Conservation (phyloP, 2,888 invertebrate species). For the Julus scanicus region DNA sequence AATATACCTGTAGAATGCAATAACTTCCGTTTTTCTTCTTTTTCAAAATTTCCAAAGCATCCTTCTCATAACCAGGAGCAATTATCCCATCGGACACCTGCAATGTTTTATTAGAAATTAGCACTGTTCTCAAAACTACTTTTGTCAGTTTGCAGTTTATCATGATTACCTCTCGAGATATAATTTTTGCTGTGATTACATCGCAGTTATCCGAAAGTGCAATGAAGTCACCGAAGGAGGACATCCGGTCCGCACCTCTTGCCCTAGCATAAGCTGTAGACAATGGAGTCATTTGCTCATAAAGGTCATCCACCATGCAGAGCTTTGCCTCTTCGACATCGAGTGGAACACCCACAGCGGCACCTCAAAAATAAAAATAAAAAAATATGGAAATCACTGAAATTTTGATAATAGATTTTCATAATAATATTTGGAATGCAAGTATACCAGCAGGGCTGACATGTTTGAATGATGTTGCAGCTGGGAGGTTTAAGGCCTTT, state of each 20-base stretch:
- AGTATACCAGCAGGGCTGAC: slow-evolving; percentile 87
- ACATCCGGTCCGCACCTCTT: slow-evolving; percentile 97
- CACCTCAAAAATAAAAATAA: slow-evolving; percentile 65
- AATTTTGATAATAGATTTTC: background rate
- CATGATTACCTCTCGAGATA: slow-evolving; percentile 75
- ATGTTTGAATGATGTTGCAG: slow-evolving; percentile 97
- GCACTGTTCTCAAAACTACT: background rate
- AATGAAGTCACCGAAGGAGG: slow-evolving; percentile 98
- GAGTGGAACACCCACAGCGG: slow-evolving; percentile 88
- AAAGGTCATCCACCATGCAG: slow-evolving; percentile 92
- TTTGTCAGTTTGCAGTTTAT: background rate
- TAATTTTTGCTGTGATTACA: slow-evolving; percentile 87
- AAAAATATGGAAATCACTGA: slow-evolving; percentile 66
- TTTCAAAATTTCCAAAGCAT: slow-evolving; percentile 84
- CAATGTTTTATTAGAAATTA: slow-evolving; percentile 13
- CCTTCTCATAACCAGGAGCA: slow-evolving; percentile 88
- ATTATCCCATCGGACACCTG: slow-evolving; percentile 99
- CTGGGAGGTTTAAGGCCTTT: slow-evolving; percentile 81
- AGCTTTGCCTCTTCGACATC: slow-evolving; percentile 81
- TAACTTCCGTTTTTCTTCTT: slow-evolving; percentile 96
- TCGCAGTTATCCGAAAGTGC: slow-evolving; percentile 94
- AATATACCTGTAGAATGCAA: slow-evolving; percentile 80
- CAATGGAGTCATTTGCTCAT: slow-evolving; percentile 78
- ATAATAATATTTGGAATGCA: background rate
- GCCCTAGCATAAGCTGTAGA: slow-evolving; percentile 95